Conservation (phyloP, 2,888 invertebrate species). For the Cerastis rubricosa region DNA sequence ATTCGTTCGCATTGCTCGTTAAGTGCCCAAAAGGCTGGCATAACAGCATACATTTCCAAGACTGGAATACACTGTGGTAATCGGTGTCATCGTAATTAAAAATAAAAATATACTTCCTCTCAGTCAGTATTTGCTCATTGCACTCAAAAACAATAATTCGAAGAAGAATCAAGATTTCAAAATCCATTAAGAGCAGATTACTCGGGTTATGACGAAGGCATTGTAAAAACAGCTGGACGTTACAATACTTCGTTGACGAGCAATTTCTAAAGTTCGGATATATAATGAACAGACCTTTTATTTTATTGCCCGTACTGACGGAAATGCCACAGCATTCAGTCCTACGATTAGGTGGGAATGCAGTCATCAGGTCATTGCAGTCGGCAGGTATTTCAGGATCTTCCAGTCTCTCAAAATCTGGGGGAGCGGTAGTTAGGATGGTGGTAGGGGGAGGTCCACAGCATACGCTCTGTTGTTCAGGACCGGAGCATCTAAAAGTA, state of each 20-base stretch:
- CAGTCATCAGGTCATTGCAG: conserved; percentile 50
- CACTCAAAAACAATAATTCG: too few relatives aligned
- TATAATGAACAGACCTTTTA: conserved; percentile 36
- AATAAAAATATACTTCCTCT: background rate
- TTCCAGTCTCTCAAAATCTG: background rate
- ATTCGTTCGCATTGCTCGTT: background rate
- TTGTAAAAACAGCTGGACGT: background rate
- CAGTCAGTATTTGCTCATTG: background rate
- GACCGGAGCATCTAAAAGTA: conserved; percentile 73
- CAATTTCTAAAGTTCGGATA: background rate
- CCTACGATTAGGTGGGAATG: conserved; percentile 71
- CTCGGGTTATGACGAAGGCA: background rate
- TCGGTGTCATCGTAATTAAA: background rate
- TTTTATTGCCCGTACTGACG: conserved; percentile 68
- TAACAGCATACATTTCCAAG: background rate
- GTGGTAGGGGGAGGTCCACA: conserved; percentile 64
- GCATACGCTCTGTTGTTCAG: conserved; percentile 77
- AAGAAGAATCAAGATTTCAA: background rate
- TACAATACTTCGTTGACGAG: background rate
- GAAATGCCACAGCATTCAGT: conserved; percentile 77
- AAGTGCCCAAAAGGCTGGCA: background rate
- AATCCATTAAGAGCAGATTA: background rate
- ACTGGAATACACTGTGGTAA: background rate
- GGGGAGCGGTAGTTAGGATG: background rate
- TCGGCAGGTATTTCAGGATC: background rate